A percentile compares a stretch with the other conserved stretches of the same genome.
phyloP scores from a whole-genome alignment of 2,113 vertebrate species.

The Tychaedon coryphoeus region DNA sequence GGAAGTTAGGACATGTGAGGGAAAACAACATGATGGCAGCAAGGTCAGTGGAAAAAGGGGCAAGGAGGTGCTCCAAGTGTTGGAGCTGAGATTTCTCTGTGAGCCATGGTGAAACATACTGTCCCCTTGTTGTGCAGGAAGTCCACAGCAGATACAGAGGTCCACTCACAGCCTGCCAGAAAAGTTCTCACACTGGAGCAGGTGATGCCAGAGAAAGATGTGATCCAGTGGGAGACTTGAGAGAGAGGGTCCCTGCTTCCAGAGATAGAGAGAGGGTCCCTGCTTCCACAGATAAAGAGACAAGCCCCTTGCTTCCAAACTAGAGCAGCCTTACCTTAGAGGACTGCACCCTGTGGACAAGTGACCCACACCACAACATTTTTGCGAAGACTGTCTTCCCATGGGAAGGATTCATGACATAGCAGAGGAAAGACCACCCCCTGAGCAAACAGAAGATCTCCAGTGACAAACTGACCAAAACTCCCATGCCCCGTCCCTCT shows the following conservation, averaged over 20 bases:
- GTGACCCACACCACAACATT: background rate
- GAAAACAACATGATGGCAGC: background rate
- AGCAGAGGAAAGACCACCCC: background rate
- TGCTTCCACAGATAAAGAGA: background rate
- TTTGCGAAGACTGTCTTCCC: background rate
- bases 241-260: background rate
- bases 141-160: background rate
- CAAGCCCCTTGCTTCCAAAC: background rate
- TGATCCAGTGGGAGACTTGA: background rate
- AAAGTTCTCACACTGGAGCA: background rate
- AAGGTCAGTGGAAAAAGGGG: background rate
- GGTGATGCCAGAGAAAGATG: background rate
- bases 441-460: background rate
- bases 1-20: background rate
- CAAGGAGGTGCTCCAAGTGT: background rate
- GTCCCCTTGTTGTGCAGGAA: background rate
- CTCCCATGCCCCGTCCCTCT: background rate
- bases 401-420: background rate
- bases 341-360: background rate
- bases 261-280: too few relatives aligned
- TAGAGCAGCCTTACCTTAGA: background rate
- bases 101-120: background rate
- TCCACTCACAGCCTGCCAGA: background rate
- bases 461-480: too few relatives aligned
- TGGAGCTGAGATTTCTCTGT: background rate